Evolutionary conservation across 2,113 vertebrate species (phyloP).

Genomic region (Anas platyrhynchos): DNA sequence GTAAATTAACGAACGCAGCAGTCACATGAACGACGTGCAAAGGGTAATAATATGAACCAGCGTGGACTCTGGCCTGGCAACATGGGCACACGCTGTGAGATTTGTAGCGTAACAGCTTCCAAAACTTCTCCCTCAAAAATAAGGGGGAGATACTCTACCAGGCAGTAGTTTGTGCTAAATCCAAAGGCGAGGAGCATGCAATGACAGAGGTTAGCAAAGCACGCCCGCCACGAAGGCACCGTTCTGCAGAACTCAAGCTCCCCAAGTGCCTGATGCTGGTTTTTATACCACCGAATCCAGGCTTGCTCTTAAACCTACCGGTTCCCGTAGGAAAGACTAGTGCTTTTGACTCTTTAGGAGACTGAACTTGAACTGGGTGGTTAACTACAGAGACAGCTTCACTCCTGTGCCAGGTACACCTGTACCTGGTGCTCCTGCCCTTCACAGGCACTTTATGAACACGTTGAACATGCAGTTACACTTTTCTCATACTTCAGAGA

Average conservation of each 20-base stretch:
- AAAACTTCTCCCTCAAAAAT: neutral
- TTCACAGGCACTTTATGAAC: neutral
- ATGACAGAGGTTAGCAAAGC: neutral
- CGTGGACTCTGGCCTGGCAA: constrained; percentile 18
- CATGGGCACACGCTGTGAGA: neutral
- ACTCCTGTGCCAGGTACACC: neutral
- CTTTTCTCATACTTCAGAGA: neutral
- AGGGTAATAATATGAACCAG: neutral
- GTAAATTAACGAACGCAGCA: neutral
- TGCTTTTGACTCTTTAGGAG: neutral
- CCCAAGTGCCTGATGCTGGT: neutral
- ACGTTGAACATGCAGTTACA: neutral
- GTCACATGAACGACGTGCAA: neutral
- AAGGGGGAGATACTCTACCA: neutral
- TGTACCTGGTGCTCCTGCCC: rapidly evolving
- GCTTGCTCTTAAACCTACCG: neutral
- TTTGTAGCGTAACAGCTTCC: neutral
- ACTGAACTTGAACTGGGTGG: neutral
- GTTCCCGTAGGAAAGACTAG: neutral
- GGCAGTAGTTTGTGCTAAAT: neutral
- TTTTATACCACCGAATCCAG: neutral
- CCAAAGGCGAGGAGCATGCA: rapidly evolving
- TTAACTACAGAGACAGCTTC: neutral
- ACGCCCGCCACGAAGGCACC: neutral
- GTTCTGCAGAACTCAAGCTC: neutral